Evolutionary conservation across 2,888 invertebrate species (phyloP), one percentile per base, ranked within the genome.

Genomic region (Polydrusus tereticollis): DNA sequence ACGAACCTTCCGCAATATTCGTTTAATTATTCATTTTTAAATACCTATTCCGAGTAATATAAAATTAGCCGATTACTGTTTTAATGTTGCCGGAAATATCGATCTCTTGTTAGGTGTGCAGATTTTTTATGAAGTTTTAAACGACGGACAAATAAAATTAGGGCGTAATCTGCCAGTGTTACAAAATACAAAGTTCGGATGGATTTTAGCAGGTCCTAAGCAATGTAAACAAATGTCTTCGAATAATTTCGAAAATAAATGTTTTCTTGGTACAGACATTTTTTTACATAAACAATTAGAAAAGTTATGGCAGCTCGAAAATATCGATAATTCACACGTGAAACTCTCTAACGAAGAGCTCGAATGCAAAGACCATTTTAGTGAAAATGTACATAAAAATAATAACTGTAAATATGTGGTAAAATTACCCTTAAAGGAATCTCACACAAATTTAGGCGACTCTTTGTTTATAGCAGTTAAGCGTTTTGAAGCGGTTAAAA

Each of bases 281-380:
- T 33, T 33, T 2, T 33, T 67, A 14, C 43, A 58, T n/a, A 29
- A 67, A 20, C 21, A 23, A 23, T 12, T 64, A 23, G 63, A 63
- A 43, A 4, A 18, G 6, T 69, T 69, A 45, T 69, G 69, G 69
- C 55, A 55, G 16, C 10, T 63, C 20, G 69, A 69, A 33, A 55
- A 62, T 16, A 55, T 64, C 1, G 2, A 21, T n/a, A 16, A 64
- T 16, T 26, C 18, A 29, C 23, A 57, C n/a, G 16, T n/a, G 8
- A 45, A 62, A 41, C 41, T 38, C 1, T n/a, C 29, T 5, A 50
- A 52, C n/a, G 60, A 68, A 50, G 60, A 68, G 21, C 21, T 60
- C 12, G 50, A 68, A 12, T 60, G 68, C 26, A 60, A 68, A 47
- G 14, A 7, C 10, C 47, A 50, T 68, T 68, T 60, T 50, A 14